A percentile compares a stretch with the other conserved stretches of the same genome.
Evolutionary conservation across 2,797 vertebrate species (phyloP).

Genomic region (Coreius guichenoti): DNA sequence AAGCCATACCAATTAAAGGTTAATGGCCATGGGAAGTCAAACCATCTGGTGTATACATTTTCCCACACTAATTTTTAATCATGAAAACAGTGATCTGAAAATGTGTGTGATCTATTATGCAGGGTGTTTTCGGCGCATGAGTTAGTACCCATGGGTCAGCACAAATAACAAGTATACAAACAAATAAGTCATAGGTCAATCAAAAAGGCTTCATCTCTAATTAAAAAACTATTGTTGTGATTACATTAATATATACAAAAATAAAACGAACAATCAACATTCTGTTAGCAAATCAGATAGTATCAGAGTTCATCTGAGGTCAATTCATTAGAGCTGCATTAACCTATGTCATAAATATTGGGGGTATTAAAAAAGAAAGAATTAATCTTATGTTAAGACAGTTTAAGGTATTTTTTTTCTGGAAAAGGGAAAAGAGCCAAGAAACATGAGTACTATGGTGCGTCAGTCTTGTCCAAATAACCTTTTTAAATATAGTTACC

Average conservation of each 20-base stretch:
- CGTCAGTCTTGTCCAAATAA: background rate
- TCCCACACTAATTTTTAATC: slow-evolving; percentile 57
- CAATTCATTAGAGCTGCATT: background rate
- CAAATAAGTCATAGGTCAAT: background rate
- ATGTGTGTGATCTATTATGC: slow-evolving; percentile 32
- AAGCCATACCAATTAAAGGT: slow-evolving; percentile 51
- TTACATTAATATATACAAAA: background rate
- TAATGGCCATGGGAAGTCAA: slow-evolving; percentile 57
- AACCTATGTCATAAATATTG: background rate
- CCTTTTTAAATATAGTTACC: background rate
- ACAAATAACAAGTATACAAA: slow-evolving; percentile 26
- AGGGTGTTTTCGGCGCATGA: slow-evolving; percentile 1
- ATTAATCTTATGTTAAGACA: background rate
- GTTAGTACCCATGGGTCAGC: slow-evolving; percentile 11
- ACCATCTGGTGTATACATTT: slow-evolving; percentile 63
- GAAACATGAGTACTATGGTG: background rate
- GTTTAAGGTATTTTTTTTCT: background rate
- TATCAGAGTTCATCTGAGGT: background rate
- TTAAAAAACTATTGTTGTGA: background rate
- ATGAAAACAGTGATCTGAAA: slow-evolving; percentile 54
- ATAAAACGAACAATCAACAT: background rate
- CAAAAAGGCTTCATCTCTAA: background rate
- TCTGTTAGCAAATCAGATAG: background rate
- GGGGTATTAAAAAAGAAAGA: background rate
- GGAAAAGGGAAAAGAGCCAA: background rate